phyloP scores from a whole-genome alignment of 2,888 invertebrate species.

The Spilarctia lutea region DNA sequence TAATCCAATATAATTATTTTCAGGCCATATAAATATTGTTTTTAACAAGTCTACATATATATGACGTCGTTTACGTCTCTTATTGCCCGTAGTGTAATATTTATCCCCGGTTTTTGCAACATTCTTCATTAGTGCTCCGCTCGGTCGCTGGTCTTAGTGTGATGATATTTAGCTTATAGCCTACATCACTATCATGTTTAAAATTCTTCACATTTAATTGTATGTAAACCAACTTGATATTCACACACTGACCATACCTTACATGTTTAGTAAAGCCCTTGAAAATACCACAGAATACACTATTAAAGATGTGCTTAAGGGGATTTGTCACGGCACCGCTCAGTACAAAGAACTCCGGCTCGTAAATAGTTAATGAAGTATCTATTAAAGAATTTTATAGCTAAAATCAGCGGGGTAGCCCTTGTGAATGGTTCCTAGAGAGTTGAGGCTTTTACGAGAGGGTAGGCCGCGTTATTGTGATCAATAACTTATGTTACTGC shows the following conservation, averaged over 20 bases:
- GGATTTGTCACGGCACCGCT: conserved; percentile 63
- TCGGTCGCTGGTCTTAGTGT: no score
- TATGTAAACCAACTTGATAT: not conserved
- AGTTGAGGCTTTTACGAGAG: conserved; percentile 12
- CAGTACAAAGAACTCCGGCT: conserved; percentile 58
- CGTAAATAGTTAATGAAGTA: conserved; percentile 75
- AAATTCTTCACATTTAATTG: not conserved
- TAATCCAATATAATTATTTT: no score
- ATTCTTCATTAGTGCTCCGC: no score
- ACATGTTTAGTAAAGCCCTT: not conserved
- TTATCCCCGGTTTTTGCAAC: no score
- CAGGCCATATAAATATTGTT: no score
- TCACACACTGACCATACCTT: not conserved
- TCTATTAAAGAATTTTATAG: conserved; percentile 33
- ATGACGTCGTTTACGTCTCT: no score
- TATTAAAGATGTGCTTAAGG: conserved; percentile 57
- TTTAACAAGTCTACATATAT: no score
- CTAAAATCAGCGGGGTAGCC: conserved; percentile 55
- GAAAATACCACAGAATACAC: conserved; percentile 36
- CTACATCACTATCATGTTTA: no score
- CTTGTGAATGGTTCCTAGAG: conserved; percentile 6
- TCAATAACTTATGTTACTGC: conserved; percentile 8
- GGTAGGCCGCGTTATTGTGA: conserved; percentile 10
- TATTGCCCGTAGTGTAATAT: no score
- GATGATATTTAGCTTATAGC: no score